phyloP scores from a whole-genome alignment of 2,113 vertebrate species.

The Cryptomyrus ogoouensis region DNA sequence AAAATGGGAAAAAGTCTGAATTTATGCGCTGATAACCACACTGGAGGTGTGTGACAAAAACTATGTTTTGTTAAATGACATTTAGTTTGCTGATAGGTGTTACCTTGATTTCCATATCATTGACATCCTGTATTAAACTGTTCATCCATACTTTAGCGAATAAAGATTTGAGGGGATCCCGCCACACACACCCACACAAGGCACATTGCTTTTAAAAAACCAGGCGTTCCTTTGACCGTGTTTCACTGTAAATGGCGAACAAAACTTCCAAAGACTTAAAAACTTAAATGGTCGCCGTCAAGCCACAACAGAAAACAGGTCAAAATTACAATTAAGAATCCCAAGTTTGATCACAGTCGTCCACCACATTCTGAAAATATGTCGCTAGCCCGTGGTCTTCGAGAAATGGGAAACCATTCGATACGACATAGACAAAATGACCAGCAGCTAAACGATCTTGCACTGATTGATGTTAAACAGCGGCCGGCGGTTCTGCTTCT shows the following conservation, averaged over 20 bases:
- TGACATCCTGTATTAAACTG: background rate
- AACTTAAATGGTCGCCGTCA: background rate
- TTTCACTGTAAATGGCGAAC: background rate
- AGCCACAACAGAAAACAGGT: background rate
- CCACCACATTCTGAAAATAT: background rate
- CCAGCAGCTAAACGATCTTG: conserved; percentile 70
- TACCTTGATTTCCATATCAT: background rate
- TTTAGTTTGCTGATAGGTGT: background rate
- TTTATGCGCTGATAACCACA: background rate
- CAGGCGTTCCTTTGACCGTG: background rate
- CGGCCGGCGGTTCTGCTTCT: conserved; percentile 65
- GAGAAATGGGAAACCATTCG: background rate
- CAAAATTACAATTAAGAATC: background rate
- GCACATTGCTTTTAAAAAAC: background rate
- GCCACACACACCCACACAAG: background rate
- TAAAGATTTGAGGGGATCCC: background rate
- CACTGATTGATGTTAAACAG: conserved; percentile 80
- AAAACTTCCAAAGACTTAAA: background rate
- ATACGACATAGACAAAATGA: background rate
- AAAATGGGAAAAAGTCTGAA: background rate
- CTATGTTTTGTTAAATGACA: background rate
- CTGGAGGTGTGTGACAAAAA: background rate
- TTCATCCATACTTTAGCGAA: background rate
- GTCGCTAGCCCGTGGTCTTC: background rate
- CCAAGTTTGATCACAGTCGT: background rate